Base-by-base conservation (phyloP, 1,140 invertebrate species). In the Calliphora vicina region DNA sequence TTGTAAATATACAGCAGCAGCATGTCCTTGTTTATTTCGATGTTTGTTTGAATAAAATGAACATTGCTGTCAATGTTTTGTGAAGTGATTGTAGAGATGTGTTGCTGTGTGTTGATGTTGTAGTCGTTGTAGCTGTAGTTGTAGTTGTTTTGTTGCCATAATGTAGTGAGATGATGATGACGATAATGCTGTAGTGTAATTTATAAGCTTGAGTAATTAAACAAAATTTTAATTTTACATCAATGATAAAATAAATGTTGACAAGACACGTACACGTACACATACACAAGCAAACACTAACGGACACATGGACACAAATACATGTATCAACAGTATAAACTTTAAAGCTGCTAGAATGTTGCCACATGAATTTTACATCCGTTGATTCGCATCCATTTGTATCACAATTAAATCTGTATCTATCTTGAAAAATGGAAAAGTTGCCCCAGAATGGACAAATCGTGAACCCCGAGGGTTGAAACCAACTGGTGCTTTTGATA, bases 181-280 rank as follows among this genome's bases (percentile, higher is more conserved):
- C 61, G 61, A 67, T 67, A 23, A 67, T 67, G 61, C n/a, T 67
- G 61, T 67, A 67, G 61, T 67, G 61, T 78, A 43, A 78, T 78
- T 78, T 23, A 78, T 78, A 78, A 78, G 74, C 74, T 43, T 78
- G 74, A 78, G 74, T 78, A 78, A 78, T 78, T 78, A 78, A 78
- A 78, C 74, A 78, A 78, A 78, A 78, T 78, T 78, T 78, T 78
- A 78, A 78, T 78, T 78, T 76, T 43, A 78, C 74, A 78, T 78
- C 74, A 78, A 78, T 78, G 74, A 67, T 20, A 67, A 67, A 67
- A 67, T 67, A 67, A 67, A 23, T 67, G 61, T 23, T 67, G 61
- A 17, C n/a, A 67, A 67, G 0, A 74, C 27, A 35, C 13, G 15
- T 23, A 78, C 35, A 23, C 4, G n/a, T n/a, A n/a, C n/a, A n/a